These are phyloP conservation scores for Eupithecia vulgata DNA, from an alignment of 2,888 invertebrate species.

Conservation along the genomic window DNA sequence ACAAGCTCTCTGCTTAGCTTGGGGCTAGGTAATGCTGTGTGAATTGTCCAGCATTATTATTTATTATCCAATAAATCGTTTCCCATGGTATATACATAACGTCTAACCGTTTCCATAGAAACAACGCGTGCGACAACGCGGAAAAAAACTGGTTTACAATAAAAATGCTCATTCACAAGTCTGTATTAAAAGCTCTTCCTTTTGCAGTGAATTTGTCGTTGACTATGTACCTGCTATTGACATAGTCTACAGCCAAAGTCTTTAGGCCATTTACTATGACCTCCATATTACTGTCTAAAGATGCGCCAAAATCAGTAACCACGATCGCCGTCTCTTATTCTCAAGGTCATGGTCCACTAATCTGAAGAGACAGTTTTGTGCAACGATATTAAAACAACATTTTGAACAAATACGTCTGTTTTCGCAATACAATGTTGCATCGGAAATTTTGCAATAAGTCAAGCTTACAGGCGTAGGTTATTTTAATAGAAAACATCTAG, in stretches of 20 bases:
- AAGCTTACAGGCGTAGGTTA: slow-evolving; percentile 5
- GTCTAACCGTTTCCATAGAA: neutral
- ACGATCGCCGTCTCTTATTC: slow-evolving; percentile 16
- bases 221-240: neutral
- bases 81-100: neutral
- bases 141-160: no score
- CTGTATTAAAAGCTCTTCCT: neutral
- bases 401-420: slow-evolving; percentile 39
- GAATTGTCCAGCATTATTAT: no score
- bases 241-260: neutral
- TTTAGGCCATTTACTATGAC: neutral
- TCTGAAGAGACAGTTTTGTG: slow-evolving; percentile 39
- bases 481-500: slow-evolving; percentile 9
- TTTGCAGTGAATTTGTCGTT: neutral
- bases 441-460: slow-evolving; percentile 28
- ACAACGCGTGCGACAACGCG: neutral
- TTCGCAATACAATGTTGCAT: slow-evolving; percentile 34
- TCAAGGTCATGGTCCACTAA: slow-evolving; percentile 34
- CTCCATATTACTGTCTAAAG: neutral
- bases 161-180: no score
- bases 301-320: slow-evolving; percentile 6
- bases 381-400: slow-evolving; percentile 38
- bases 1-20: no score
- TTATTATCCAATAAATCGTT: neutral
- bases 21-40: no score